phyloP scores from a whole-genome alignment of 1,140 invertebrate genomes.

The Drosophila willistoni region DNA sequence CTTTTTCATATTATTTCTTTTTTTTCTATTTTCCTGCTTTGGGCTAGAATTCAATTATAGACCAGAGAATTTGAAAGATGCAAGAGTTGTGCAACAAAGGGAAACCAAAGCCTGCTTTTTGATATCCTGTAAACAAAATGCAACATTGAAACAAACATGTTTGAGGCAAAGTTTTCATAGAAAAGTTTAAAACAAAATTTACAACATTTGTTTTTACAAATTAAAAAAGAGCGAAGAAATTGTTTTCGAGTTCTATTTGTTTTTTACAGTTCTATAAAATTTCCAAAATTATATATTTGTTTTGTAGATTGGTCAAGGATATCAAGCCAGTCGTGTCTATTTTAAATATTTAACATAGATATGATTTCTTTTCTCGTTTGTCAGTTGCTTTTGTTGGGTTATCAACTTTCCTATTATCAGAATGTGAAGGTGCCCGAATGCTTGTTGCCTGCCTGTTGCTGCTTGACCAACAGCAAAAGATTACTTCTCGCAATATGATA shows the following conservation, averaged over 20 bases:
- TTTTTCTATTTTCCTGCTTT: conserved; percentile 30
- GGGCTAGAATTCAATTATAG: conserved; percentile 77
- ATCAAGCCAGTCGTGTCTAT: not conserved
- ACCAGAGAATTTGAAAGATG: conserved; percentile 53
- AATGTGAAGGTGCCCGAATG: not conserved
- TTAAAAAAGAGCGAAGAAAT: no score
- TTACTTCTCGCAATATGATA: conserved; percentile 69
- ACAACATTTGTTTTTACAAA: no score
- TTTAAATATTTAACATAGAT: not conserved
- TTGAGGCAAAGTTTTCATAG: not conserved
- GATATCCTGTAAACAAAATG: conserved; percentile 17
- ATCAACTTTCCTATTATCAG: conserved; percentile 50
- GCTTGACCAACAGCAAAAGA: conserved; percentile 41
- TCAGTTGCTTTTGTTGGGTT: conserved; percentile 27
- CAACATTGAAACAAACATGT: not conserved
- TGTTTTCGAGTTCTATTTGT: no score
- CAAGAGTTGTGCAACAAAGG: conserved; percentile 32
- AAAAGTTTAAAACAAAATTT: not conserved
- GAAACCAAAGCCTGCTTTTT: not conserved
- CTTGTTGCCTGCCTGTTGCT: conserved; percentile 43
- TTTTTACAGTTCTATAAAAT: no score
- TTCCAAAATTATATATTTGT: no score
- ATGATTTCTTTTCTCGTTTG: not conserved
- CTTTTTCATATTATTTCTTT: not conserved
- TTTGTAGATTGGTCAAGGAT: no score